phyloP scores from a whole-genome alignment of 2,113 vertebrate species.

The Mustelus asterias region DNA sequence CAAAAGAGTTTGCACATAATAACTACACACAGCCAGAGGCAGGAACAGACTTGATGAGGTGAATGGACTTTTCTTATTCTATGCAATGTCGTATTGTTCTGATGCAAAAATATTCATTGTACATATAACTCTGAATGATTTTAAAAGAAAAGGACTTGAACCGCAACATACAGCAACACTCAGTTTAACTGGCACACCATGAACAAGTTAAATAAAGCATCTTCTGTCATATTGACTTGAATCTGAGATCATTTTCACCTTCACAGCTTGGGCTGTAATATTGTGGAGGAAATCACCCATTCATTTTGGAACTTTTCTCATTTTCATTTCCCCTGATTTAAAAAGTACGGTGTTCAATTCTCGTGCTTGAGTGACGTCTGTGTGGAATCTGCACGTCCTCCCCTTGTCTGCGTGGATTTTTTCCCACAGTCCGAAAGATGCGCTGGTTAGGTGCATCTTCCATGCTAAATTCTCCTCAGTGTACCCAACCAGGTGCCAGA shows the following conservation, averaged over 20 bases:
- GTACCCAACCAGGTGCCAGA: too few species aligned
- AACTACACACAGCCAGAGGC: neutral
- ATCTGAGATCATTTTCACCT: neutral
- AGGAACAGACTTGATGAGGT: neutral
- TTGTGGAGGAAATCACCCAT: neutral
- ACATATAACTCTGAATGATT: neutral
- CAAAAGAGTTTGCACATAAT: too few species aligned
- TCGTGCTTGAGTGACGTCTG: too few species aligned
- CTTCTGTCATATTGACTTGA: neutral
- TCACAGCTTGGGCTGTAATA: neutral
- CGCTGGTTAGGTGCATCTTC: too few species aligned
- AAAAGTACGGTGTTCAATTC: neutral
- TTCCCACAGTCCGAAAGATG: too few species aligned
- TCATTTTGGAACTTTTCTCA: neutral
- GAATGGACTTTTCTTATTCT: neutral
- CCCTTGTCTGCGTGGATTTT: too few species aligned
- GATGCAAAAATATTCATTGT: neutral
- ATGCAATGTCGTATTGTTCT: neutral
- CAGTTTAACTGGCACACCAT: too few species aligned
- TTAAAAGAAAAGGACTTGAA: neutral
- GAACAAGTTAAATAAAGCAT: neutral
- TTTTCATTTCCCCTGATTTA: neutral
- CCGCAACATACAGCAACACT: neutral
- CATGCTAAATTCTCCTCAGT: too few species aligned
- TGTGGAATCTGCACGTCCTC: too few species aligned